Evolutionary conservation across 2,888 invertebrate species (phyloP), one percentile per base, ranked within the genome.

Genomic region (Platynereis dumerilii): DNA sequence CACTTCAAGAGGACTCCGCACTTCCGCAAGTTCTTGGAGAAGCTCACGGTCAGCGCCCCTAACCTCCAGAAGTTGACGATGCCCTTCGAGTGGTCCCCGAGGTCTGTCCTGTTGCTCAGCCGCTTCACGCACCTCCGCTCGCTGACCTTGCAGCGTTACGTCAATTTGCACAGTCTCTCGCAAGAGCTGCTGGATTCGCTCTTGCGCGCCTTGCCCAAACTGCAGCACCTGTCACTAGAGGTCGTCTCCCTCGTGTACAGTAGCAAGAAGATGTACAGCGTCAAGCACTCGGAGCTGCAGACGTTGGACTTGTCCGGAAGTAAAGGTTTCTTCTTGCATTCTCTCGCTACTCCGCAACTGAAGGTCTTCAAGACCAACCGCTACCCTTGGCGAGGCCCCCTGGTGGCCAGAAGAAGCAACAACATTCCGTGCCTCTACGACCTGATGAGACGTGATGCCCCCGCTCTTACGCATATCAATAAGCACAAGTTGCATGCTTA

Each of bases 61-160:
- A 7, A 24, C 17, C 27, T 62, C 1, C 27, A n/a, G 12, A 10
- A 27, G 12, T 22, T 55, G n/a, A n/a, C 42, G 1, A 5, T 62
- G 57, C 62, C 62, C 1, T 62, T 62, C 27, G 62, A 62, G 17
- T 62, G 62, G 62, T 62, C 62, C 1, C 52, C 54, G 12, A 42
- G 62, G 44, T 62, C 62, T 1, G 57, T 62, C 3, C 48, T 62
- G 56, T 45, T 62, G 20, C 28, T 62, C 45, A 56, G 56, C 29
- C 56, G 62, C 24, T 57, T 54, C 42, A 24, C 15, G 2, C 26
- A 48, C 22, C 12, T 62, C 28, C 27, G 45, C 24, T 7, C n/a
- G 27, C 45, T 62, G 45, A 24, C 22, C 5, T 45, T 62, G 17
- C 24, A 29, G 27, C 26, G 34, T 5, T 62, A 62, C 29, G 28